Conservation (phyloP, 92 coral and sea anemone genomes). For the Epizoanthus fatuus region DNA sequence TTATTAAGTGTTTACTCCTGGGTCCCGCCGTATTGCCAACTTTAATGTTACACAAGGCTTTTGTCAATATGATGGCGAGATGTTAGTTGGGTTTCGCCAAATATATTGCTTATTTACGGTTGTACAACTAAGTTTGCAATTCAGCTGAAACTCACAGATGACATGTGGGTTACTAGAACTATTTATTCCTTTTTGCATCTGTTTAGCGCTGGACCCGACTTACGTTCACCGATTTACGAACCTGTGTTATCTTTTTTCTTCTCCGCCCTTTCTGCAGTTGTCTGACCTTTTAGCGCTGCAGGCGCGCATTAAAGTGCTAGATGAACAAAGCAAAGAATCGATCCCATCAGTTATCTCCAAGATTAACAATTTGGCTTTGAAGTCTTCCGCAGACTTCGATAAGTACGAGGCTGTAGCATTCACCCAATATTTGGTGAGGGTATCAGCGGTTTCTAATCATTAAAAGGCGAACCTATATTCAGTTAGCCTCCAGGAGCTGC, state of each 20-base stretch:
- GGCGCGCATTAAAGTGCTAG: background rate
- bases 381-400: background rate
- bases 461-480: slow-evolving; percentile 2
- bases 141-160: background rate
- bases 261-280: background rate
- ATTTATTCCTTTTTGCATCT: background rate
- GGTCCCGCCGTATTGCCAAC: too few relatives aligned
- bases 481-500: background rate
- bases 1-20: too few relatives aligned
- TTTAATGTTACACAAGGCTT: too few relatives aligned
- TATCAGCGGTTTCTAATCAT: background rate
- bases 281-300: background rate
- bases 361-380: background rate
- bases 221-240: background rate
- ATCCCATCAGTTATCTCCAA: background rate
- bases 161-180: background rate
- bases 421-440: background rate
- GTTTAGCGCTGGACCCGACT: background rate
- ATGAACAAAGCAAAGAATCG: background rate
- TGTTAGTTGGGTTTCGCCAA: too few relatives aligned
- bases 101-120: background rate
- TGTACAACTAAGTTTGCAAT: background rate
- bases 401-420: background rate
- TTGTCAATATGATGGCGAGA: too few relatives aligned
- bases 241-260: background rate